Evolutionary conservation across 92 coral and sea anemone genomes (phyloP).

Genomic region (Palythoa heliodiscus): DNA sequence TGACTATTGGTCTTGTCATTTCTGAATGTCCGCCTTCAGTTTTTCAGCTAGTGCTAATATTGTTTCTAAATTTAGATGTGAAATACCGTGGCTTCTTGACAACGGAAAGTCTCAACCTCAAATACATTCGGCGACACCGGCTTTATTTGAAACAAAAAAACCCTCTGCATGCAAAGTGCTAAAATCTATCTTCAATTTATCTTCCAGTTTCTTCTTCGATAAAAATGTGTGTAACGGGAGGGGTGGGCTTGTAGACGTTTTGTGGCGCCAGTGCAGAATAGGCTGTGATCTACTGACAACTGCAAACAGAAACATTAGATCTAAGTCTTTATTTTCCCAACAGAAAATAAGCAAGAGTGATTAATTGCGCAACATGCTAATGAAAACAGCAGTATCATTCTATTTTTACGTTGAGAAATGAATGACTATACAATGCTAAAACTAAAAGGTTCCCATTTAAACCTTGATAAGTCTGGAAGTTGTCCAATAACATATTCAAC

Average conservation of each 20-base stretch:
- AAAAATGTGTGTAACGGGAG: background rate
- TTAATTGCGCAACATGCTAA: background rate
- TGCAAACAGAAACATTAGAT: too few relatives aligned
- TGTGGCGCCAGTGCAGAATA: background rate
- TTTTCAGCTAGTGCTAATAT: background rate
- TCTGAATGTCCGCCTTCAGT: background rate
- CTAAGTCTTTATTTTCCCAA: too few relatives aligned
- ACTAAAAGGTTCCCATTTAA: background rate
- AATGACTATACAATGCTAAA: background rate
- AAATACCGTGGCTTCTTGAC: background rate
- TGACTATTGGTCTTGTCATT: background rate
- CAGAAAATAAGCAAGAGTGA: too few relatives aligned
- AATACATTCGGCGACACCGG: background rate
- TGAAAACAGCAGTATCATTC: background rate
- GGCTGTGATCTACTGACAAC: too few relatives aligned
- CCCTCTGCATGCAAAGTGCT: background rate
- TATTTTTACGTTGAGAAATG: background rate
- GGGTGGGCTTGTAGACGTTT: background rate
- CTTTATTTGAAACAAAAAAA: too few relatives aligned
- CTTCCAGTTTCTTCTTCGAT: background rate
- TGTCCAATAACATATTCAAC: background rate
- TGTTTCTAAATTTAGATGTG: slow-evolving; percentile 6
- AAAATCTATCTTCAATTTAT: background rate
- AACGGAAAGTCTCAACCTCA: background rate
- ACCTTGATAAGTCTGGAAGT: background rate